Conservation (phyloP, 1,140 invertebrate species). For the Drosophila baimaii region DNA sequence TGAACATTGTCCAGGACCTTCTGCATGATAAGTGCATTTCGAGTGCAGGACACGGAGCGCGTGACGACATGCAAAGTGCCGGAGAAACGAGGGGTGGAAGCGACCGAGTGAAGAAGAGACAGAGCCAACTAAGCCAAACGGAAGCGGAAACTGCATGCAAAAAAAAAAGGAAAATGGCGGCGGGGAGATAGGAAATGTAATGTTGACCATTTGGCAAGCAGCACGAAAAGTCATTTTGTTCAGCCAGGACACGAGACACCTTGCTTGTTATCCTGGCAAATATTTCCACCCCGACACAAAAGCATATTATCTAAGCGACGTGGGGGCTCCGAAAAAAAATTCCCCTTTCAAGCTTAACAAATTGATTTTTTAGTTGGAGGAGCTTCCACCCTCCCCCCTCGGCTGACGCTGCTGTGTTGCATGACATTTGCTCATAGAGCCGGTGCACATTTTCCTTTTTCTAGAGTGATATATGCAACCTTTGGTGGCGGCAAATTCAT, state of each 20-base stretch:
- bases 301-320: slow-evolving; percentile 43
- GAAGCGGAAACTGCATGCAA: slow-evolving; percentile 75
- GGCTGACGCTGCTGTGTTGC: slow-evolving; percentile 36
- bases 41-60: slow-evolving; percentile 74
- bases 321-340: slow-evolving; percentile 23
- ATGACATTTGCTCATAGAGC: slow-evolving; percentile 58
- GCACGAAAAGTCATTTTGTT: slow-evolving; percentile 75
- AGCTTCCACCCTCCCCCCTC: slow-evolving; percentile 21
- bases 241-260: slow-evolving; percentile 36
- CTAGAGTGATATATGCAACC: slow-evolving; percentile 51
- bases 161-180: slow-evolving; percentile 34
- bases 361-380: slow-evolving; percentile 64
- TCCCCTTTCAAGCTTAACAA: slow-evolving; percentile 66
- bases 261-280: slow-evolving; percentile 69
- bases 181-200: slow-evolving; percentile 54
- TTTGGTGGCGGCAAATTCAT: slow-evolving; percentile 34
- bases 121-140: slow-evolving; percentile 69
- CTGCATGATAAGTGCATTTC: slow-evolving; percentile 72
- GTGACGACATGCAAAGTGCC: slow-evolving; percentile 76
- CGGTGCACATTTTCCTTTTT: slow-evolving; percentile 40
- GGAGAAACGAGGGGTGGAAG: slow-evolving; percentile 15
- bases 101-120: neutral
- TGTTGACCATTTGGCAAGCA: slow-evolving; percentile 79
- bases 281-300: slow-evolving; percentile 55
- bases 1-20: slow-evolving; percentile 44